Evolutionary conservation across 2,113 vertebrate species (phyloP).

Genomic region (Macrotis lagotis): DNA sequence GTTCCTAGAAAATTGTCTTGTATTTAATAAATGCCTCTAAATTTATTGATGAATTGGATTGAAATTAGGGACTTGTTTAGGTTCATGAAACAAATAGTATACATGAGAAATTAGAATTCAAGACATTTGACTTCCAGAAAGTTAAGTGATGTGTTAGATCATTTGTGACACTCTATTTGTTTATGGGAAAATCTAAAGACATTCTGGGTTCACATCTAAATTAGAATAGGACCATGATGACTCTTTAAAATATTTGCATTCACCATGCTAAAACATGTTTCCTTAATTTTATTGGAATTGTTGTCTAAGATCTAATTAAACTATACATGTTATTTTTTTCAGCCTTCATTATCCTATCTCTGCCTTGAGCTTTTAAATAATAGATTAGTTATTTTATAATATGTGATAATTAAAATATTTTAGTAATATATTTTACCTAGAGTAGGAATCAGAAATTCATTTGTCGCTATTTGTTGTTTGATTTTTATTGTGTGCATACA

Average conservation of each 20-base stretch:
- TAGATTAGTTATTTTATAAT: not conserved
- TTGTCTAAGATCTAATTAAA: not conserved
- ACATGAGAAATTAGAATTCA: not conserved
- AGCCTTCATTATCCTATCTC: not conserved
- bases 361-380: not conserved
- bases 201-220: not conserved
- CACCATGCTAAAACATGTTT: not conserved
- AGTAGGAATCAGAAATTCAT: not conserved
- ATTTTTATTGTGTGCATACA: not conserved
- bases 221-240: not conserved
- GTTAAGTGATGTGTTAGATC: not conserved
- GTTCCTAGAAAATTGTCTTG: not conserved
- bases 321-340: not conserved
- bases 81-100: not conserved
- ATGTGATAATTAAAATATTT: too few species aligned
- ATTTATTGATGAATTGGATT: not conserved
- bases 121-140: not conserved
- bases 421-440: not conserved
- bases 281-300: not conserved
- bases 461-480: too few species aligned
- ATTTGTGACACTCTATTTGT: not conserved
- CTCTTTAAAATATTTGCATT: not conserved
- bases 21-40: not conserved
- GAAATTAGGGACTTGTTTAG: not conserved
- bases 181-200: not conserved